Evolutionary conservation across 1,140 invertebrate genomes (phyloP).

Genomic region (Ceratina japonica): DNA sequence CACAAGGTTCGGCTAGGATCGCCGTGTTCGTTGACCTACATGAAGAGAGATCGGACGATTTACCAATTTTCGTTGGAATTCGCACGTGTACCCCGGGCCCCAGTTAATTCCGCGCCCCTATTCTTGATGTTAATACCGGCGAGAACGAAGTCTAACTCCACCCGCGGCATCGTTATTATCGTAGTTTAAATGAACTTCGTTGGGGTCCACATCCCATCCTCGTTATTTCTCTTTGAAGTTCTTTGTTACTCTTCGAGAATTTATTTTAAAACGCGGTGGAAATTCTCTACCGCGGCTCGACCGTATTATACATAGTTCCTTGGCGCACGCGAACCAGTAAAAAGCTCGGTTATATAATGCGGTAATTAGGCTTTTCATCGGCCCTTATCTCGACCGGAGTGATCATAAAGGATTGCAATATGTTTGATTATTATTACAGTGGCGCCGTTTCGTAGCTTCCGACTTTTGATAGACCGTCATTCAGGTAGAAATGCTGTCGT

Average conservation of each 20-base stretch:
- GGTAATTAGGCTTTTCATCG: no score
- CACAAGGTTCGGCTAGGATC: constrained; percentile 27
- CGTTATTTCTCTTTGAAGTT: background rate
- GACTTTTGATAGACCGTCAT: no score
- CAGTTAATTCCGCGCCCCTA: background rate
- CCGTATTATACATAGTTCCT: no score
- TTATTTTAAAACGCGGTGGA: background rate
- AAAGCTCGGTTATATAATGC: no score
- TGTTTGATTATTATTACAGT: no score
- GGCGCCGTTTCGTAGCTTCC: no score
- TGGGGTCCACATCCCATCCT: constrained; percentile 13
- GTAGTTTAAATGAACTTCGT: constrained; percentile 23
- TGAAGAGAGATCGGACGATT: background rate
- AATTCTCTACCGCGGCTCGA: background rate
- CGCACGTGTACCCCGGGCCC: no score
- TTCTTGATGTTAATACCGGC: constrained; percentile 2
- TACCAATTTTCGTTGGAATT: constrained; percentile 17
- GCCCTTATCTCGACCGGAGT: no score
- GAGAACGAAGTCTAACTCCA: constrained; percentile 7
- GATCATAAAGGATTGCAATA: no score
- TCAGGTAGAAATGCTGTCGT: no score
- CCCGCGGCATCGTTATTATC: constrained; percentile 14
- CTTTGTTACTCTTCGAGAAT: constrained; percentile 6
- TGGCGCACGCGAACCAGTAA: no score
- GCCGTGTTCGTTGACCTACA: constrained; percentile 38